A percentile compares a stretch with the other conserved stretches of the same genome.
phyloP scores from a whole-genome alignment of 2,113 vertebrate species.

The Hippocampus abdominalis region DNA sequence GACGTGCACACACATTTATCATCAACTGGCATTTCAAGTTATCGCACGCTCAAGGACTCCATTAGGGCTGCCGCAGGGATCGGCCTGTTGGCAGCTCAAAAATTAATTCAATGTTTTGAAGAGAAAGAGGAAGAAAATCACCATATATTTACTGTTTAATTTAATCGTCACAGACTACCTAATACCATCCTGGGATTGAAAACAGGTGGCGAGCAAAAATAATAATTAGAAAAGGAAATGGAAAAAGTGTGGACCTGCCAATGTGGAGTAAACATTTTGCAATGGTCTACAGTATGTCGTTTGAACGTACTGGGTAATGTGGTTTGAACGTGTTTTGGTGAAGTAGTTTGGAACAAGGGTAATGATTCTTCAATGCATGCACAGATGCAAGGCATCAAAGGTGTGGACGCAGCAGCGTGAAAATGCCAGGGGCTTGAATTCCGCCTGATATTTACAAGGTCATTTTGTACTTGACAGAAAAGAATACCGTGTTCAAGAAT shows the following conservation, averaged over 20 bases:
- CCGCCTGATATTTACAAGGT: too few species aligned
- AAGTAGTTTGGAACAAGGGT: too few species aligned
- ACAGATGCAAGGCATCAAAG: too few species aligned
- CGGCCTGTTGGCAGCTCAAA: slow-evolving; percentile 38
- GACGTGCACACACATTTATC: slow-evolving; percentile 39
- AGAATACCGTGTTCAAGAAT: too few species aligned
- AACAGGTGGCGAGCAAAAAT: slow-evolving; percentile 22
- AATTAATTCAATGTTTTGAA: slow-evolving; percentile 35
- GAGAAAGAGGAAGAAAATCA: slow-evolving; percentile 44
- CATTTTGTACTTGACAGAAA: too few species aligned
- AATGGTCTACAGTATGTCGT: too few species aligned
- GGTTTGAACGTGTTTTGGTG: too few species aligned
- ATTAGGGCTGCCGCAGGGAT: slow-evolving; percentile 45
- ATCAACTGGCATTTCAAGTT: slow-evolving; percentile 40
- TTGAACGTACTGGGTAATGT: too few species aligned
- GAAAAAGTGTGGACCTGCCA: neutral
- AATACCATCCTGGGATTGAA: slow-evolving; percentile 11
- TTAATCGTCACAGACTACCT: slow-evolving; percentile 34
- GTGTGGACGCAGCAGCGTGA: too few species aligned
- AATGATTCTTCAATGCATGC: too few species aligned
- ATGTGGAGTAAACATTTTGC: too few species aligned
- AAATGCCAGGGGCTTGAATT: too few species aligned
- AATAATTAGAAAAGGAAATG: slow-evolving; percentile 37
- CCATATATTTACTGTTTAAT: slow-evolving; percentile 31
- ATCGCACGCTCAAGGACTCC: slow-evolving; percentile 47